Conservation (phyloP, 2,888 invertebrate species). For the Phragmatobia fuliginosa region DNA sequence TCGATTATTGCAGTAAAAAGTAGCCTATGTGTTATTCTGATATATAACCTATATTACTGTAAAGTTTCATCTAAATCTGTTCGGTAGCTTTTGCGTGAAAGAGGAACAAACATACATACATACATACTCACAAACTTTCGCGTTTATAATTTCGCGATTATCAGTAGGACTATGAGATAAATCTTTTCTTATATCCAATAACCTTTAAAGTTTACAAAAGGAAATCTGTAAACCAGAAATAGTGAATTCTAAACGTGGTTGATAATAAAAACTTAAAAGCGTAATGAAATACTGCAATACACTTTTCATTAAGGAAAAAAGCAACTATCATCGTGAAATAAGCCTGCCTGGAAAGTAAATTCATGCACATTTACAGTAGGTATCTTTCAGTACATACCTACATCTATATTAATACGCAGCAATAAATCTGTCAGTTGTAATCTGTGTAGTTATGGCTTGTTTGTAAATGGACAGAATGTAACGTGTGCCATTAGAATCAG, state of each 20-base stretch:
- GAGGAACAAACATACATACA: too few species aligned
- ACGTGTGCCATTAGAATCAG: slow-evolving; percentile 30
- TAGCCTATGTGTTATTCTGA: too few species aligned
- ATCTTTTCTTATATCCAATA: too few species aligned
- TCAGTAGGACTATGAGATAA: too few species aligned
- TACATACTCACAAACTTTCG: too few species aligned
- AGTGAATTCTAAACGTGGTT: background rate
- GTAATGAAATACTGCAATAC: background rate
- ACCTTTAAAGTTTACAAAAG: background rate
- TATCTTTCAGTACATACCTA: background rate
- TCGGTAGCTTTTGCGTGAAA: too few species aligned
- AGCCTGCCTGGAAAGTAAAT: background rate
- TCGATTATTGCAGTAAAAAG: too few species aligned
- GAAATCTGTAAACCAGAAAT: background rate
- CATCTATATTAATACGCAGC: background rate
- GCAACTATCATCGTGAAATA: too few species aligned
- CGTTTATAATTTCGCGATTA: too few species aligned
- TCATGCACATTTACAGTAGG: background rate
- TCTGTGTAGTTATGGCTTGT: slow-evolving; percentile 30
- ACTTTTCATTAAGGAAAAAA: background rate
- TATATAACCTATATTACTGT: too few species aligned
- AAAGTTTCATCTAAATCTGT: too few species aligned
- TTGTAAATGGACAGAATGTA: slow-evolving; percentile 28
- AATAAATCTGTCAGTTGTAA: slow-evolving; percentile 9
- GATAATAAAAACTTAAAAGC: background rate